These are phyloP conservation scores for Silurus glanis DNA, from an alignment of 2,113 vertebrate species.

Conservation along the genomic window DNA sequence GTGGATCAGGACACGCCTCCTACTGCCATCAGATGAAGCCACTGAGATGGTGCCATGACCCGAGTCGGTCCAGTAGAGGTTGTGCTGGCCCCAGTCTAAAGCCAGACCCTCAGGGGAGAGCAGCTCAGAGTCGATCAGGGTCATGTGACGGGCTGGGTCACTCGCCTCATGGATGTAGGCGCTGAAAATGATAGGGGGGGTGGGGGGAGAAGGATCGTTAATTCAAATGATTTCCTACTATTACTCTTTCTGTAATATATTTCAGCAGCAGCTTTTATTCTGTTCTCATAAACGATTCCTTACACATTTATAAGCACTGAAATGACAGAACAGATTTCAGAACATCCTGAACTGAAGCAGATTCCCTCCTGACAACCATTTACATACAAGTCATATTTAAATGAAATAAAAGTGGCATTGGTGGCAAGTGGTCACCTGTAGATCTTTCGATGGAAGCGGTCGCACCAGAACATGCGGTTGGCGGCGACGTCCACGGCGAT, in stretches of 20 bases:
- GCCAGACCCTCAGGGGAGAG: constrained; percentile 91
- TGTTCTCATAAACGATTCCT: background rate
- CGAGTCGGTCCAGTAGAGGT: constrained; percentile 96
- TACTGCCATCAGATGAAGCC: constrained; percentile 84
- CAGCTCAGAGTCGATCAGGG: constrained; percentile 82
- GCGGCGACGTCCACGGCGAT: constrained; percentile 89
- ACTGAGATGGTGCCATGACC: constrained; percentile 93
- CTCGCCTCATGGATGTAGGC: constrained; percentile 92
- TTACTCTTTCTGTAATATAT: background rate
- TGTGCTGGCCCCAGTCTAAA: constrained; percentile 96
- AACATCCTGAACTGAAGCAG: background rate
- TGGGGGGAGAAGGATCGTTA: background rate
- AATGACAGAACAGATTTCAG: background rate
- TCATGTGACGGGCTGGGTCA: constrained; percentile 83
- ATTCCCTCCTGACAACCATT: too few species aligned
- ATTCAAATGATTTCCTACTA: background rate
- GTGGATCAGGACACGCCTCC: constrained; percentile 85
- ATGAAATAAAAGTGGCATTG: too few species aligned
- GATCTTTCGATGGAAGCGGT: constrained; percentile 92
- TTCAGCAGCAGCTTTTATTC: background rate
- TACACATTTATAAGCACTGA: background rate
- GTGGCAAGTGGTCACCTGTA: constrained; percentile 78
- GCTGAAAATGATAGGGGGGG: constrained; percentile 64
- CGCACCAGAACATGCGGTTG: constrained; percentile 94
- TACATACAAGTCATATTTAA: too few species aligned